Percentiles rank a stretch among this genome's conserved stretches.
Conservation (phyloP, 2,113 vertebrate genomes). For the Notothenia rossii region DNA sequence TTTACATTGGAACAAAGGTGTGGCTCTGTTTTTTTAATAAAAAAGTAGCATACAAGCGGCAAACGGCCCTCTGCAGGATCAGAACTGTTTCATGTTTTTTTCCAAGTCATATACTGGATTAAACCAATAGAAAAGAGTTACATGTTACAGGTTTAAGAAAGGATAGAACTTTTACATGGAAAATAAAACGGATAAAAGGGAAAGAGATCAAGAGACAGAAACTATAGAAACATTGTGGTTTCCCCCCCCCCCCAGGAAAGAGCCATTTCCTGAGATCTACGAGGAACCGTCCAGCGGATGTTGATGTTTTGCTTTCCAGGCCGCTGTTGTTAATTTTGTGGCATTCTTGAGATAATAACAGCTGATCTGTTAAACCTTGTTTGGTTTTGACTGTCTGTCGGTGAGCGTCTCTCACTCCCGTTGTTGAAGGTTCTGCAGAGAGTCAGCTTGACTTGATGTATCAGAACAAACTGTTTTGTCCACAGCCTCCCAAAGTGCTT, state of each 20-base stretch:
- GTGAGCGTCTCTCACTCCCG: background rate
- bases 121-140: background rate
- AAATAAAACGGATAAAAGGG: background rate
- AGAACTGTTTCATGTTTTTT: background rate
- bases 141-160: slow-evolving; percentile 7
- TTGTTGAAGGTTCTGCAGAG: slow-evolving; percentile 19
- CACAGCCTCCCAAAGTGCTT: slow-evolving; percentile 27
- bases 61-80: slow-evolving; percentile 5
- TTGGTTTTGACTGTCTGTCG: slow-evolving; percentile 21
- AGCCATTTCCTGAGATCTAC: slow-evolving; percentile 72
- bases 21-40: slow-evolving; percentile 38
- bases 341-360: slow-evolving; percentile 54
- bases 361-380: slow-evolving; percentile 55
- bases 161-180: slow-evolving; percentile 12
- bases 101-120: slow-evolving; percentile 30
- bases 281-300: slow-evolving; percentile 60
- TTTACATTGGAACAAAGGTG: slow-evolving; percentile 34
- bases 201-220: slow-evolving; percentile 1
- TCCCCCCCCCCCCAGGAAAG: slow-evolving; percentile 65
- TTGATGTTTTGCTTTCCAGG: slow-evolving; percentile 73
- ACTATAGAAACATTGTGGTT: slow-evolving; percentile 29
- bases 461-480: slow-evolving; percentile 46
- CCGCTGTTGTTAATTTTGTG: slow-evolving; percentile 46
- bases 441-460: slow-evolving; percentile 25
- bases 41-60: slow-evolving; percentile 17